phyloP scores from a whole-genome alignment of 2,797 vertebrate species.

The Microctenopoma lineatum region DNA sequence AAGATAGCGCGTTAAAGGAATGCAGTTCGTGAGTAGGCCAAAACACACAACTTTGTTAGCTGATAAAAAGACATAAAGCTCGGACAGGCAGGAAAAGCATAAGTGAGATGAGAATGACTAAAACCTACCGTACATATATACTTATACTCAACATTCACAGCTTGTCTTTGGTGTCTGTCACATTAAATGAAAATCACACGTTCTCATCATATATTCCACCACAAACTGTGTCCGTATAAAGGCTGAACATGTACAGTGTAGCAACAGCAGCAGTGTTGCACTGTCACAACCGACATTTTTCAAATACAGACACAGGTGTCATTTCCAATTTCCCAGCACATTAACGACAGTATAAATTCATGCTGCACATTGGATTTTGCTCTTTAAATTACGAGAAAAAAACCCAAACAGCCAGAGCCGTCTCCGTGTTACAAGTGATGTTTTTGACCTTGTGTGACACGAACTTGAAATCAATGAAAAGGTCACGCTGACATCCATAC shows the following conservation, averaged over 20 bases:
- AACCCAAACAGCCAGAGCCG: background rate
- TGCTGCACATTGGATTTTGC: constrained; percentile 22
- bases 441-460: constrained; percentile 44
- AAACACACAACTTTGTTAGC: background rate
- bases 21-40: background rate
- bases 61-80: background rate
- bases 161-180: background rate
- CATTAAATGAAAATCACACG: background rate
- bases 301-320: constrained; percentile 13
- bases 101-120: background rate
- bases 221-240: background rate
- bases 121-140: constrained; percentile 1
- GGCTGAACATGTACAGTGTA: background rate
- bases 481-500: constrained; percentile 27
- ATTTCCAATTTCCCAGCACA: constrained; percentile 18
- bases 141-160: background rate
- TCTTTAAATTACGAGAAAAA: constrained; percentile 25
- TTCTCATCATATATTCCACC: background rate
- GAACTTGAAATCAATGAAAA: constrained; percentile 61
- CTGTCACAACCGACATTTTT: constrained; percentile 19
- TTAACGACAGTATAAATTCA: background rate
- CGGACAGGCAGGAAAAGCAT: background rate
- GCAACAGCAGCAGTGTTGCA: constrained; percentile 3
- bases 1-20: background rate
- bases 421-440: constrained; percentile 37